Evolutionary conservation across 2,888 invertebrate species (phyloP), one percentile per base, ranked within the genome.

Genomic region (Heliconius sara): DNA sequence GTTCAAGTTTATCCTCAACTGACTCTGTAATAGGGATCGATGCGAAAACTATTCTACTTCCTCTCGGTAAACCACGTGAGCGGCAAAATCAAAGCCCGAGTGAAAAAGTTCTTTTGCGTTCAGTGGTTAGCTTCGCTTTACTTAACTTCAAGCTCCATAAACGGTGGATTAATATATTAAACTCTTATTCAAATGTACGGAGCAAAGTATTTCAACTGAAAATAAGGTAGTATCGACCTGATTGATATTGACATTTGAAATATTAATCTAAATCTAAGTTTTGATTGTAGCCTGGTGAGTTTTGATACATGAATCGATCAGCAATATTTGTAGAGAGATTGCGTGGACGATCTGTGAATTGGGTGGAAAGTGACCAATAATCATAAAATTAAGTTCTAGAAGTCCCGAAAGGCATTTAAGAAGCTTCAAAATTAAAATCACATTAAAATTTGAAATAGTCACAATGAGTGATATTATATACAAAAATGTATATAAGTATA

Each of bases 21-120:
- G 7, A 71, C 52, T 71, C 27, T 72, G 22, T 22, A 52, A 60
- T 39, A 73, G 95, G 93, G 93, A 85, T 91, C 94, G 73, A 95
- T 95, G 93, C 88, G 92, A 79, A 94, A 95, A 85, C 87, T 95
- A 79, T 94, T 93, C 86, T 95, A 94, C 86, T 95, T 95, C 83
- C 88, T 95, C 78, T 90, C 93, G 5, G 93, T 92, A 75, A 95
- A 95, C 87, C 92, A 91, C 80, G 94, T 95, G 52, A 93, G 92
- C 84, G 85, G 87, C 30, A 94, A 93, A 91, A 95, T 95, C 80
- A 95, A 93, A 83, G 87, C 89, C 30, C 87, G 95, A 70, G 94
- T 95, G 63, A 88, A 91, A 84, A 95, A 95, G 85, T 95, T 93
- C 85, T 95, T 95, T 86, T 87, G 89, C 80, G 94, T 93, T 47